Base-by-base conservation (phyloP, 2,113 vertebrate species). In the Tragelaphus strepsiceros region DNA sequence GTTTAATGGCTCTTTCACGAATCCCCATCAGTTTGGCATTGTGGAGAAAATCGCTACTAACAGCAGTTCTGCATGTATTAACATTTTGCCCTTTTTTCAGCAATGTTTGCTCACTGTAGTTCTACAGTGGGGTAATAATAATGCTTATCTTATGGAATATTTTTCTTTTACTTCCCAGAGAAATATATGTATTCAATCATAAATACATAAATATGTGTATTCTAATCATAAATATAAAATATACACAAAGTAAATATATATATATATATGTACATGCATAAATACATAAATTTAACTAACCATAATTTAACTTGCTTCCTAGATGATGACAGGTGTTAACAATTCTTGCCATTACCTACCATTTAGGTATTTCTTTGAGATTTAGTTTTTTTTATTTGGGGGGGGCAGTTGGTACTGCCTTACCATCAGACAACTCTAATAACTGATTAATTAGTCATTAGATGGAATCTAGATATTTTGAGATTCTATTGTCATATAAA, bases 1-100 rank as follows among this genome's bases (percentile, higher is more conserved):
- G 97, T 98, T 98, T 98, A 98, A 95, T 98, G 97, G 97, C 97
- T 95, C 97, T 98, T 98, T 98, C 95, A 97, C 74, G 97, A 97
- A 97, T 98, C 97, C 96, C 98, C 98, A 96, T 97, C 49, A 43
- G 92, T 98, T 98, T 98, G 98, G 94, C 88, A 98, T 95, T 98
- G 98, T 97, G 98, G 84, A 98, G 98, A 97, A 98, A 98, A 98
- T 97, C 98, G 85, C 93, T 95, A 96, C 88, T 98, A 97, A 96
- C 97, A 98, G 97, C 97, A 98, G 82, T 94, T 98, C 95, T 98
- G 97, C 96, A 96, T 98, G 94, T 94, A 97, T 97, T 98, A 98
- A 98, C 97, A 98, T 98, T 98, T 96, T 95, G 93, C 97, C n/a
- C 98, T 95, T 98, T 97, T 97, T 90, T 93, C 97, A 97, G 94